phyloP scores from a whole-genome alignment of 2,113 vertebrate species.

The Coptodon bakossiorum region DNA sequence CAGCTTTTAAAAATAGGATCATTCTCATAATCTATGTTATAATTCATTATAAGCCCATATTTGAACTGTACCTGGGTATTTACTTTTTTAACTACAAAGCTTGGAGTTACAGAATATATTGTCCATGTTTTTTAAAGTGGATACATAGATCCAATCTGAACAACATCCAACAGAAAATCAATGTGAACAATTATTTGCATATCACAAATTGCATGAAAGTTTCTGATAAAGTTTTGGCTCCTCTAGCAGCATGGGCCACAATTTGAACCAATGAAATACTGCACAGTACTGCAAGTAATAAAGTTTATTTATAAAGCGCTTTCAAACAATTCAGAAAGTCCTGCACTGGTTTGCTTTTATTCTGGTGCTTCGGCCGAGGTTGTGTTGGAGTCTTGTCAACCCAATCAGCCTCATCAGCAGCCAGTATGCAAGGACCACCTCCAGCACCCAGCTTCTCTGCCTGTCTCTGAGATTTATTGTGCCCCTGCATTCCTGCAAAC shows the following conservation, averaged over 20 bases:
- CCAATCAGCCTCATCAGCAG: not conserved
- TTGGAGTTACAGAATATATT: not conserved
- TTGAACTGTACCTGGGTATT: not conserved
- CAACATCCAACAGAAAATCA: not conserved
- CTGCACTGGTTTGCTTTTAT: not conserved
- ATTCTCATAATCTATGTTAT: not conserved
- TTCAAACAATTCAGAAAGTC: not conserved
- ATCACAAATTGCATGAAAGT: not conserved
- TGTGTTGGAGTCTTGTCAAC: not conserved
- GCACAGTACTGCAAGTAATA: not conserved
- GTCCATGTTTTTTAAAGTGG: not conserved
- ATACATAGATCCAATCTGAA: not conserved
- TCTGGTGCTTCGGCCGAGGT: not conserved
- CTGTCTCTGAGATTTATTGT: not conserved
- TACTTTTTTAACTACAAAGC: not conserved
- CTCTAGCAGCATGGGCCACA: not conserved
- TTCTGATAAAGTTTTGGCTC: not conserved
- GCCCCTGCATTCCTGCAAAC: not conserved
- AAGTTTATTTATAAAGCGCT: not conserved
- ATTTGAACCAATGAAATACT: not conserved
- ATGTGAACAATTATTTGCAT: not conserved
- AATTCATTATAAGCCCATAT: not conserved
- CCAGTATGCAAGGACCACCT: not conserved
- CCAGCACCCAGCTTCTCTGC: not conserved
- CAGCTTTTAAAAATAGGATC: not conserved